Evolutionary conservation across 2,888 invertebrate genomes (phyloP).

Genomic region (Silvanus unidentatus): DNA sequence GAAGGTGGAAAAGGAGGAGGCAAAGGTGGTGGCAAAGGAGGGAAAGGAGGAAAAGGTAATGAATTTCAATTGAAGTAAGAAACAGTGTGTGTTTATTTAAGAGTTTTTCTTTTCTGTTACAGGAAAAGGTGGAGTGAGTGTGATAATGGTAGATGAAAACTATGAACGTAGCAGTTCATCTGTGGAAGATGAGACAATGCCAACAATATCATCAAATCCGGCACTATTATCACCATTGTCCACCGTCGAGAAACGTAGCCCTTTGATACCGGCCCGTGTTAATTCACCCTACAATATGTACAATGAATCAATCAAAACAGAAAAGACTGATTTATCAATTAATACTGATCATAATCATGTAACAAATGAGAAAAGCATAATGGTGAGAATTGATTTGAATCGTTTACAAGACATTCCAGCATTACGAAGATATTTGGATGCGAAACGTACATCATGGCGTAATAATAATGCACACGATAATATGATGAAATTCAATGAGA

Average conservation of each 20-base stretch:
- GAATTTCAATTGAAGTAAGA: not conserved
- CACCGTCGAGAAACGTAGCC: conserved; percentile 25
- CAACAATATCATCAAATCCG: conserved; percentile 32
- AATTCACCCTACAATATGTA: conserved; percentile 7
- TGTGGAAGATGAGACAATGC: conserved; percentile 41
- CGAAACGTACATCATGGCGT: conserved; percentile 11
- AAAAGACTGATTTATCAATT: conserved; percentile 43
- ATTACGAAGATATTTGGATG: not conserved
- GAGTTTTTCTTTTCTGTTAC: too few relatives aligned
- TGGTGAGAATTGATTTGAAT: conserved; percentile 36
- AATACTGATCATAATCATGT: conserved; percentile 14
- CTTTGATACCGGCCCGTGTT: conserved; percentile 22
- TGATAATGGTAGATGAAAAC: conserved; percentile 62
- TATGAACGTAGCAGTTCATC: conserved; percentile 47
- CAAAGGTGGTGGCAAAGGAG: conserved; percentile 63
- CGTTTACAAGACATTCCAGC: conserved; percentile 35
- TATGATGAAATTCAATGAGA: conserved; percentile 30
- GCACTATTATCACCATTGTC: conserved; percentile 36
- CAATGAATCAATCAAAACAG: conserved; percentile 34
- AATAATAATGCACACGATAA: conserved; percentile 41
- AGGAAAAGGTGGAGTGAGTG: conserved; percentile 59
- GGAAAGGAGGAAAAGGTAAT: conserved; percentile 45
- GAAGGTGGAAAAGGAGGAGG: conserved; percentile 64
- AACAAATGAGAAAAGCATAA: not conserved
- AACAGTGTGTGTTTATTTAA: too few relatives aligned